These are phyloP conservation scores for Cyanistes caeruleus DNA, from an alignment of 2,113 vertebrate genomes.

Conservation along the genomic window DNA sequence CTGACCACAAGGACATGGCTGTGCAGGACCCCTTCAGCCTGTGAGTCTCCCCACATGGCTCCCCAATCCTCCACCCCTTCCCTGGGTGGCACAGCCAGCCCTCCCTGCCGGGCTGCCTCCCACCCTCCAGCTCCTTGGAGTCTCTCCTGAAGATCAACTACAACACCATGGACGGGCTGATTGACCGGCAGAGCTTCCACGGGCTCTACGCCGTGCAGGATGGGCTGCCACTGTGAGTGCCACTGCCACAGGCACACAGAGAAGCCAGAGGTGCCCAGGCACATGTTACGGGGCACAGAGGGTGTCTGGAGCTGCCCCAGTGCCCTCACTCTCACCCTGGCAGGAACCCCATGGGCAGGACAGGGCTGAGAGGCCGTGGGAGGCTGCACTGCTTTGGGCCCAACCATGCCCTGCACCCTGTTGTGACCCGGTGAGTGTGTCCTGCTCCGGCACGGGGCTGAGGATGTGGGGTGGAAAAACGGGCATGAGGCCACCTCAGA, in stretches of 20 bases:
- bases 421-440: slow-evolving; percentile 84
- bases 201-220: slow-evolving; percentile 58
- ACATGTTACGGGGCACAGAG: fast-evolving
- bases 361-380: slow-evolving; percentile 85
- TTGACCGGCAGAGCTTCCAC: slow-evolving; percentile 74
- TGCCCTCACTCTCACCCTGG: background rate
- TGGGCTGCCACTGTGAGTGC: slow-evolving; percentile 75
- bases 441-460: fast-evolving
- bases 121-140: slow-evolving; percentile 53
- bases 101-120: background rate
- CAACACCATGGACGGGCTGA: slow-evolving; percentile 69
- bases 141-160: slow-evolving; percentile 71
- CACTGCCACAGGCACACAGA: fast-evolving
- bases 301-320: background rate
- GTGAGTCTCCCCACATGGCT: slow-evolving; percentile 27
- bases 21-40: slow-evolving; percentile 60
- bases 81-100: background rate
- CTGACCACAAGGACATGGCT: slow-evolving; percentile 57
- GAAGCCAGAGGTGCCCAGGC: background rate
- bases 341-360: slow-evolving; percentile 93
- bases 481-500: background rate
- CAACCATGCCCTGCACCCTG: slow-evolving; percentile 81
- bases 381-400: slow-evolving; percentile 83
- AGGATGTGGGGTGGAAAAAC: background rate
- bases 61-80: background rate